phyloP scores from a whole-genome alignment of 2,113 vertebrate species.

The Nesoenas mayeri region DNA sequence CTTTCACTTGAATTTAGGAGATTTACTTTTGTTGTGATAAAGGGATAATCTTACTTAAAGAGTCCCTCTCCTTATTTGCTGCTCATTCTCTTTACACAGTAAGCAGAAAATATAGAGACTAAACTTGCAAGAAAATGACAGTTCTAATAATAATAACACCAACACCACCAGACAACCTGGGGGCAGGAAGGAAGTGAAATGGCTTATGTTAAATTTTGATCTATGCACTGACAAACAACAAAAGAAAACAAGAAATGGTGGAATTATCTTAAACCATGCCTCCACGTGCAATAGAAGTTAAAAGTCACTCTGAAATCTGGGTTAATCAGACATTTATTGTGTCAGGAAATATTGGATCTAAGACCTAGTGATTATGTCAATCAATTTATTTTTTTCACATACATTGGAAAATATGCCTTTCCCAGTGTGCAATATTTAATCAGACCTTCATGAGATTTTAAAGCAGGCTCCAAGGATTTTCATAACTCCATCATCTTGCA shows the following conservation, averaged over 20 bases:
- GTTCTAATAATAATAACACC: not conserved
- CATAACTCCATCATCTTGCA: conserved; percentile 6
- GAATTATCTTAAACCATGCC: not conserved
- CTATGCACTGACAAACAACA: not conserved
- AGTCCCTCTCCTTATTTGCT: not conserved
- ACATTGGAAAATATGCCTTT: conserved; percentile 8
- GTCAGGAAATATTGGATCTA: not conserved
- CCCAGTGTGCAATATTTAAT: conserved; percentile 36
- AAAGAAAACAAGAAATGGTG: not conserved
- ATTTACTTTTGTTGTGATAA: not conserved
- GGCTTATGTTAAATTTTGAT: not conserved
- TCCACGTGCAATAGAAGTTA: not conserved
- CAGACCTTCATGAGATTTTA: conserved; percentile 47
- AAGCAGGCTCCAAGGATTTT: conserved; percentile 52
- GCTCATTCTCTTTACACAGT: not conserved
- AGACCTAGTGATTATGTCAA: not conserved
- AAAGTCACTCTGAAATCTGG: not conserved
- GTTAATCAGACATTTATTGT: not conserved
- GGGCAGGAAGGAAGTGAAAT: not conserved
- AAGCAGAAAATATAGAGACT: not conserved
- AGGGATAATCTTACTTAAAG: not conserved
- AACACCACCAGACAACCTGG: not conserved
- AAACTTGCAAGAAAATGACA: not conserved
- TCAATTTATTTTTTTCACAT: conserved; percentile 1
- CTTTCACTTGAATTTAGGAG: not conserved